These are phyloP conservation scores for Morelia viridis DNA, from an alignment of 2,797 vertebrate genomes.

Conservation along the genomic window DNA sequence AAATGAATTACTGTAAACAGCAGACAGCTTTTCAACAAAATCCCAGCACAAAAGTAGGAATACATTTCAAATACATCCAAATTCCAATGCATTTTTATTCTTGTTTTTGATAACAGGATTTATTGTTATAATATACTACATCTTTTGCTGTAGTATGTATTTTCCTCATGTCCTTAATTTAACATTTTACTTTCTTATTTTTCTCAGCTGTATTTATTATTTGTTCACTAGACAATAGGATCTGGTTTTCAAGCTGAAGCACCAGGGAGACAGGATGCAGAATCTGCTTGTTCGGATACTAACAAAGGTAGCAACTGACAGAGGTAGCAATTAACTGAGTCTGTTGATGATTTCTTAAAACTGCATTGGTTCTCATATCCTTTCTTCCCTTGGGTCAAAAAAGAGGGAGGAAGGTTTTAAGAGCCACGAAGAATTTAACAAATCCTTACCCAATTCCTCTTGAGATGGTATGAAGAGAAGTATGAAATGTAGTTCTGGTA, in stretches of 20 bases:
- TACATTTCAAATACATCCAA: not conserved
- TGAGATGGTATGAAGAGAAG: conserved; percentile 78
- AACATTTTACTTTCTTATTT: not conserved
- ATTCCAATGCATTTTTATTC: not conserved
- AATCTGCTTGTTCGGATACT: not conserved
- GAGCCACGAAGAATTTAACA: not conserved
- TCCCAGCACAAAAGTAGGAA: not conserved
- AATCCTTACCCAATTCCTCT: conserved; percentile 77
- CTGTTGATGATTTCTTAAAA: not conserved
- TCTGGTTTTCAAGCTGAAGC: not conserved
- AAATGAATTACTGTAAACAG: not conserved
- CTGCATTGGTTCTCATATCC: not conserved
- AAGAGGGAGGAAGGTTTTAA: not conserved
- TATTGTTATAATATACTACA: not conserved
- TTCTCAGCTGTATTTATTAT: not conserved
- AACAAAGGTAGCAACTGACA: not conserved
- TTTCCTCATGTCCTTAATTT: not conserved
- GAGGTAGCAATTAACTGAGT: not conserved
- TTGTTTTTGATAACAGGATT: not conserved
- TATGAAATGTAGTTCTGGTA: conserved; percentile 85
- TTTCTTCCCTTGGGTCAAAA: not conserved
- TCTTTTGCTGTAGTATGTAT: not conserved
- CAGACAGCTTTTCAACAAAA: not conserved
- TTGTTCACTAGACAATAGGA: not conserved
- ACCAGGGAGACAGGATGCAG: not conserved